phyloP scores from a whole-genome alignment of 1,140 invertebrate genomes.

The Calephelis nemesis region DNA sequence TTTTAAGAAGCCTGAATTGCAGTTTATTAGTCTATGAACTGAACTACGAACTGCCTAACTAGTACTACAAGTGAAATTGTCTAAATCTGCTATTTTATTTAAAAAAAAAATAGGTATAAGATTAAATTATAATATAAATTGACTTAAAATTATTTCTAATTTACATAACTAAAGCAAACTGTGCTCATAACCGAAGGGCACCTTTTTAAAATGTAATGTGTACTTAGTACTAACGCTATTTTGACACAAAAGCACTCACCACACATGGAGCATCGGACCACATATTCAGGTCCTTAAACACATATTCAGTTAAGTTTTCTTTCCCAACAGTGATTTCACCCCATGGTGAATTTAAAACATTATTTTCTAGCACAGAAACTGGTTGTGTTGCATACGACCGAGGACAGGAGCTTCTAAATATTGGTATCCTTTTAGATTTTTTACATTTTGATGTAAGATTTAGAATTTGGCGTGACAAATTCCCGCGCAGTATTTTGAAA shows the following conservation, averaged over 20 bases:
- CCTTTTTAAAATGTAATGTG: conserved; percentile 6
- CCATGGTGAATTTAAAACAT: conserved; percentile 70
- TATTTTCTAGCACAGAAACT: conserved; percentile 53
- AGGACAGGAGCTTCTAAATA: background rate
- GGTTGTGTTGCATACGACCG: conserved; percentile 56
- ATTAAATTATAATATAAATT: too few species aligned
- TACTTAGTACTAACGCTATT: background rate
- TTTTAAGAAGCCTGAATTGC: too few species aligned
- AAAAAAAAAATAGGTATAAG: too few species aligned
- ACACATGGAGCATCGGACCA: conserved; percentile 78
- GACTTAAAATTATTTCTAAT: too few species aligned
- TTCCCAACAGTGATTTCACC: conserved; percentile 74
- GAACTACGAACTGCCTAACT: too few species aligned
- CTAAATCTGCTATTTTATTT: too few species aligned
- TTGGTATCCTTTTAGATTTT: conserved; percentile 27
- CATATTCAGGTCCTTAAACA: conserved; percentile 76
- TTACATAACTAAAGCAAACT: too few species aligned
- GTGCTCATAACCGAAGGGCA: too few species aligned
- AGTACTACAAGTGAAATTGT: too few species aligned
- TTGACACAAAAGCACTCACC: conserved; percentile 70
- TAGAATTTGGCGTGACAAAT: conserved; percentile 56
- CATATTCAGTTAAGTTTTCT: conserved; percentile 75
- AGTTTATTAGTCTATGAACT: too few species aligned
- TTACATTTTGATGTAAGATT: conserved; percentile 40
- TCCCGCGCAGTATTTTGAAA: conserved; percentile 71